A percentile compares a stretch with the other conserved stretches of the same genome.
phyloP scores from a whole-genome alignment of 2,888 invertebrate species.

The Drosophila pseudotakahashii region DNA sequence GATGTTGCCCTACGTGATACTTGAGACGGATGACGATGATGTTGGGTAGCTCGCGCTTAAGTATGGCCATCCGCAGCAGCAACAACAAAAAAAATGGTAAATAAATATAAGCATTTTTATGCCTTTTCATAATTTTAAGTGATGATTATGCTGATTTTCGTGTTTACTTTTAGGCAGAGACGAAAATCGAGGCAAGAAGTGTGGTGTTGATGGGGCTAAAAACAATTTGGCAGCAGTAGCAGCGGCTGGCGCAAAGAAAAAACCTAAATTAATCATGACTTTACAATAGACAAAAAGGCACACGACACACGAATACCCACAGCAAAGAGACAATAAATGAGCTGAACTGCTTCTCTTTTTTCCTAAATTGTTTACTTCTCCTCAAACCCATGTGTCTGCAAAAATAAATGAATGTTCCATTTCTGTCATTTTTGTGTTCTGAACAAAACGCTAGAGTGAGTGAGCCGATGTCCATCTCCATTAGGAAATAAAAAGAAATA shows the following conservation, averaged over 20 bases:
- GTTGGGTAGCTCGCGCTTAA: slow-evolving; percentile 66
- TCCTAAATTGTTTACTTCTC: slow-evolving; percentile 11
- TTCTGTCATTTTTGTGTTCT: slow-evolving; percentile 64
- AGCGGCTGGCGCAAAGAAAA: slow-evolving; percentile 6
- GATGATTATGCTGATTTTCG: slow-evolving; percentile 74
- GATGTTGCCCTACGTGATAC: slow-evolving; percentile 64
- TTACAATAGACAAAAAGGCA: slow-evolving; percentile 66
- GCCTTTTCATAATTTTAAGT: slow-evolving; percentile 78
- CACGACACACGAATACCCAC: slow-evolving; percentile 62
- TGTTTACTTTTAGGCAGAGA: slow-evolving; percentile 52
- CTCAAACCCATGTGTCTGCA: slow-evolving; percentile 30
- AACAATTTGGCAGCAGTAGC: slow-evolving; percentile 52
- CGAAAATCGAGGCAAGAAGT: neutral
- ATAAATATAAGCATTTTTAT: slow-evolving; percentile 60
- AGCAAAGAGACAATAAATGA: slow-evolving; percentile 38
- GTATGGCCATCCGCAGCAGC: slow-evolving; percentile 49
- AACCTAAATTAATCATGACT: slow-evolving; percentile 72
- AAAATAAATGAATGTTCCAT: slow-evolving; percentile 66
- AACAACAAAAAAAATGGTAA: slow-evolving; percentile 38
- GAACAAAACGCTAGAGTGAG: slow-evolving; percentile 53
- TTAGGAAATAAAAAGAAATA: slow-evolving; percentile 16
- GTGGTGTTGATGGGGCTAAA: slow-evolving; percentile 11
- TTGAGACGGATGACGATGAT: slow-evolving; percentile 41
- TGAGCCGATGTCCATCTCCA: slow-evolving; percentile 51
- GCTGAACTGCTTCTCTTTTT: slow-evolving; percentile 12